Evolutionary conservation across 2,888 invertebrate genomes (phyloP).

Genomic region (Cheilosia pagana): DNA sequence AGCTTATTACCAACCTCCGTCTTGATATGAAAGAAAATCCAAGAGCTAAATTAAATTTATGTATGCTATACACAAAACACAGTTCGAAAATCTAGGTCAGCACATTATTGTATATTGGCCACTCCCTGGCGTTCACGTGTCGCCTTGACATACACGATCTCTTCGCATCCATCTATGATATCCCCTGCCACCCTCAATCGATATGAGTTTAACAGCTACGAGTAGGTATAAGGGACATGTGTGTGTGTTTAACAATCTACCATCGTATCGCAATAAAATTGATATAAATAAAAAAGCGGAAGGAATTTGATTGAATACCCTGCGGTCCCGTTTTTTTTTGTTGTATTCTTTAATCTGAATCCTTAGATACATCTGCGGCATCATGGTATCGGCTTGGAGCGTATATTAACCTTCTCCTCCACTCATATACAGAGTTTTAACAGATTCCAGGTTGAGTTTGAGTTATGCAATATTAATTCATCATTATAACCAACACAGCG

Average conservation of each 20-base stretch:
- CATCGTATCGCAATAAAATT: constrained; percentile 3
- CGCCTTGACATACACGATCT: constrained; percentile 58
- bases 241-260: constrained; percentile 8
- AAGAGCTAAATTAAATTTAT: constrained; percentile 25
- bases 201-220: constrained; percentile 36
- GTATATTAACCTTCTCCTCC: constrained; percentile 25
- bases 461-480: constrained; percentile 58
- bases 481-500: constrained; percentile 38
- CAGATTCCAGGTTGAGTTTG: constrained; percentile 52
- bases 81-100: constrained; percentile 51
- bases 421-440: constrained; percentile 26
- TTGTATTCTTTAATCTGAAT: constrained; percentile 3
- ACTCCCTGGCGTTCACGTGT: constrained; percentile 53
- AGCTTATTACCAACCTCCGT: background rate
- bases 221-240: constrained; percentile 17
- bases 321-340: background rate
- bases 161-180: constrained; percentile 7
- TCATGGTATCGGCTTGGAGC: background rate
- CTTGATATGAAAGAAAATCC: constrained; percentile 21
- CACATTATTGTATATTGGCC: constrained; percentile 33
- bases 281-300: constrained; percentile 10
- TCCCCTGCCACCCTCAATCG: constrained; percentile 52
- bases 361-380: constrained; percentile 21
- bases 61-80: background rate
- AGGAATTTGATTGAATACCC: constrained; percentile 52